These are phyloP conservation scores for Tenrec ecaudatus DNA, from an alignment of 2,113 vertebrate genomes.

Conservation along the genomic window DNA sequence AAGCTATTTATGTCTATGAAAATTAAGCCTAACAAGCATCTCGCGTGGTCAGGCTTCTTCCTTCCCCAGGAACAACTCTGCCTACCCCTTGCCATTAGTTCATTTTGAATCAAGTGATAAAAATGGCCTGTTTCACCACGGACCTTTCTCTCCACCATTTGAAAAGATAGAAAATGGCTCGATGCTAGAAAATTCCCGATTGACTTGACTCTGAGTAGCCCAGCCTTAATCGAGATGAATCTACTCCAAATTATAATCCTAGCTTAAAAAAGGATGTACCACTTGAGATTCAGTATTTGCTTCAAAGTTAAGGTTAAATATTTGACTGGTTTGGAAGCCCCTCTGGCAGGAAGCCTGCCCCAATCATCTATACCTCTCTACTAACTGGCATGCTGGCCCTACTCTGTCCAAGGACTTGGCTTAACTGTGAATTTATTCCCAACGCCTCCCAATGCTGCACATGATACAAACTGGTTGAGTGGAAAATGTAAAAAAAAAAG, in stretches of 20 bases:
- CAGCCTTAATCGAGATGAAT: neutral
- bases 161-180: neutral
- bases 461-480: neutral
- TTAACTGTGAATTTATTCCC: neutral
- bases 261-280: neutral
- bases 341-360: constrained; percentile 3
- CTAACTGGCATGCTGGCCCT: neutral
- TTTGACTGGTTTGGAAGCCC: neutral
- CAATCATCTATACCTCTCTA: neutral
- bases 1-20: neutral
- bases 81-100: neutral
- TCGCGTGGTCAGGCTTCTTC: neutral
- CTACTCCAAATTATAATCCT: neutral
- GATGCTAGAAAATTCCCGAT: neutral
- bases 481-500: neutral
- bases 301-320: neutral
- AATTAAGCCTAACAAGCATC: neutral
- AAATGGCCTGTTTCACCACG: neutral
- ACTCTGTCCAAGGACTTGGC: neutral
- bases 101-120: neutral
- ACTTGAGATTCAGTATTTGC: rapidly evolving
- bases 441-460: neutral
- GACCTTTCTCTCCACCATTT: neutral
- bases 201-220: neutral
- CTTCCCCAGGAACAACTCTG: neutral